Conservation (phyloP, 2,797 vertebrate species). For the Pantherophis alleghaniensis region DNA sequence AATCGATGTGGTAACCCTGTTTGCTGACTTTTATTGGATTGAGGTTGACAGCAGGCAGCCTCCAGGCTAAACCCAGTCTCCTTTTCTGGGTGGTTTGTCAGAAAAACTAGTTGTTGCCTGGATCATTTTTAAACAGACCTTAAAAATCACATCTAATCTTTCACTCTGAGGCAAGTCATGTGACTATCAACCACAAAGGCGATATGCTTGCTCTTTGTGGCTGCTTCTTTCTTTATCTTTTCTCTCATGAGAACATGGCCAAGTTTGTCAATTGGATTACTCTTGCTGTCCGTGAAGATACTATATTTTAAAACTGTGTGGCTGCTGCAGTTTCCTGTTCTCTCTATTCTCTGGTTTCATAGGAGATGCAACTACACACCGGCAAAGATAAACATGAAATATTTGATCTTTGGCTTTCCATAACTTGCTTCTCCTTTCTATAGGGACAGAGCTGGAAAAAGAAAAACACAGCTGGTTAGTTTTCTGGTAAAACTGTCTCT, state of each 20-base stretch:
- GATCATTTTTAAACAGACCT: not conserved
- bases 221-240: not conserved
- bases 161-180: not conserved
- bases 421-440: not conserved
- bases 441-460: not conserved
- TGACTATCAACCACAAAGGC: not conserved
- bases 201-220: not conserved
- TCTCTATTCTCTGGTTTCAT: not conserved
- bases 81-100: not conserved
- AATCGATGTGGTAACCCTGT: not conserved
- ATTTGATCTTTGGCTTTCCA: not conserved
- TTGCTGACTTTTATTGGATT: not conserved
- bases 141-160: not conserved
- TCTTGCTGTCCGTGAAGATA: not conserved
- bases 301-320: not conserved
- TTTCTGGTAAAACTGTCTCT: not conserved
- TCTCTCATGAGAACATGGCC: not conserved
- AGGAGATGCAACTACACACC: no score
- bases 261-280: not conserved
- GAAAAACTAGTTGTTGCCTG: not conserved
- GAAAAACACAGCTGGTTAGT: not conserved
- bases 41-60: not conserved
- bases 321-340: not conserved
- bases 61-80: not conserved
- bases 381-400: not conserved